phyloP scores from a whole-genome alignment of 2,797 vertebrate genomes.

The Periparus ater region DNA sequence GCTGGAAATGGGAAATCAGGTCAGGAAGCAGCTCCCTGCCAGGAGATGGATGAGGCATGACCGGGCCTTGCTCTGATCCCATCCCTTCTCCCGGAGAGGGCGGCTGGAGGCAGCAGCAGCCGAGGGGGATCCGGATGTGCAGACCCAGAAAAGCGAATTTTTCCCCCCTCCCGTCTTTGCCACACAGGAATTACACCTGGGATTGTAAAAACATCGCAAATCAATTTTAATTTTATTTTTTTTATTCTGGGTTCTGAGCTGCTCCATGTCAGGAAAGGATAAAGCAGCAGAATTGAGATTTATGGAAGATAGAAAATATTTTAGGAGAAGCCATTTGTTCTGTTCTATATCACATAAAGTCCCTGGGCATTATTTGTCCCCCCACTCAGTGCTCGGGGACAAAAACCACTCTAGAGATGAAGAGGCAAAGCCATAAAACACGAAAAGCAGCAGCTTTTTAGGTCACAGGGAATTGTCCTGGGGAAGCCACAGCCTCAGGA shows the following conservation, averaged over 20 bases:
- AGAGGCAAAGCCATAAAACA: background rate
- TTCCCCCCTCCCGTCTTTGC: background rate
- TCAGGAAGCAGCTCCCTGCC: background rate
- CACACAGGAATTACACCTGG: background rate
- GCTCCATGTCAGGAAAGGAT: background rate
- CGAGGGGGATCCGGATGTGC: rapidly evolving
- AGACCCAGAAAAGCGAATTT: background rate
- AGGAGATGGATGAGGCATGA: background rate
- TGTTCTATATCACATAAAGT: background rate
- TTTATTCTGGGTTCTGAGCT: background rate
- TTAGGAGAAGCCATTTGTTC: background rate
- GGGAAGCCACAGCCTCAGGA: background rate
- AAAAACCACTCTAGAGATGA: background rate
- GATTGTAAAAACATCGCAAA: background rate
- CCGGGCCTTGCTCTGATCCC: rapidly evolving
- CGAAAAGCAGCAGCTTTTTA: background rate
- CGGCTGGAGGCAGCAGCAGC: background rate
- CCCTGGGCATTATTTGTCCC: background rate
- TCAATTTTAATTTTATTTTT: background rate
- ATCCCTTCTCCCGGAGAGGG: background rate
- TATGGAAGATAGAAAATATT: background rate
- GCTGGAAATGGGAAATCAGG: background rate
- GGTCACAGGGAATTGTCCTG: background rate
- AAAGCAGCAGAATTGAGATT: background rate
- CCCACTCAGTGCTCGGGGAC: background rate